Conservation (phyloP, 2,113 vertebrate species). For the Setophaga coronata region DNA sequence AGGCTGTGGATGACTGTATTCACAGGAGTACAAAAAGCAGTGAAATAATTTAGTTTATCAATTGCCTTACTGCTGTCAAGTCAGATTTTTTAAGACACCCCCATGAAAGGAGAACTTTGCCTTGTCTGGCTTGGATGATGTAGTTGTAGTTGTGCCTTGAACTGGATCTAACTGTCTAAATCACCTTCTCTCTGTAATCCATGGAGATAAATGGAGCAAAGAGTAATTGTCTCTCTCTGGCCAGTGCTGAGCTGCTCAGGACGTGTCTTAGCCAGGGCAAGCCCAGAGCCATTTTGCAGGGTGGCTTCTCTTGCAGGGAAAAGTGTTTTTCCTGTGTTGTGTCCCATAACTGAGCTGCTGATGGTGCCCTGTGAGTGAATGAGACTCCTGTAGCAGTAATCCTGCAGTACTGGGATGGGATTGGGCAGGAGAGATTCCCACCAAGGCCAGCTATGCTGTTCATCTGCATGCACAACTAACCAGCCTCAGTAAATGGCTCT, state of each 20-base stretch:
- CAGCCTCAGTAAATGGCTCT: neutral
- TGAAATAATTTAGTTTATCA: neutral
- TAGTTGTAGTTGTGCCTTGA: neutral
- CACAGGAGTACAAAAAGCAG: neutral
- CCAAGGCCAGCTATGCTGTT: neutral
- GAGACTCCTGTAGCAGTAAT: neutral
- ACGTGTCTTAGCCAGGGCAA: neutral
- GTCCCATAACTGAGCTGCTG: neutral
- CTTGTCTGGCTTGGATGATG: neutral
- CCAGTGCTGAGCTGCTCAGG: neutral
- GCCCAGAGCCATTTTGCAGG: neutral
- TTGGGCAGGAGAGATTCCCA: neutral
- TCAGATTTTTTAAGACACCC: neutral
- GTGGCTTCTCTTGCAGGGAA: neutral
- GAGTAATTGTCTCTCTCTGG: neutral
- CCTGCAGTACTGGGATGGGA: rapidly evolving
- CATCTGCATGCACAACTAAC: neutral
- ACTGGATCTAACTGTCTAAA: neutral
- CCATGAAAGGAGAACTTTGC: neutral
- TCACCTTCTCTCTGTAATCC: neutral
- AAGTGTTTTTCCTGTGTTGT: neutral
- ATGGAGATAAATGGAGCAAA: neutral
- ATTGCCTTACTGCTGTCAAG: neutral
- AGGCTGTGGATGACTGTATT: neutral
- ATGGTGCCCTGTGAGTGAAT: neutral